Conservation (phyloP, 2,113 vertebrate genomes). For the Caretta caretta region DNA sequence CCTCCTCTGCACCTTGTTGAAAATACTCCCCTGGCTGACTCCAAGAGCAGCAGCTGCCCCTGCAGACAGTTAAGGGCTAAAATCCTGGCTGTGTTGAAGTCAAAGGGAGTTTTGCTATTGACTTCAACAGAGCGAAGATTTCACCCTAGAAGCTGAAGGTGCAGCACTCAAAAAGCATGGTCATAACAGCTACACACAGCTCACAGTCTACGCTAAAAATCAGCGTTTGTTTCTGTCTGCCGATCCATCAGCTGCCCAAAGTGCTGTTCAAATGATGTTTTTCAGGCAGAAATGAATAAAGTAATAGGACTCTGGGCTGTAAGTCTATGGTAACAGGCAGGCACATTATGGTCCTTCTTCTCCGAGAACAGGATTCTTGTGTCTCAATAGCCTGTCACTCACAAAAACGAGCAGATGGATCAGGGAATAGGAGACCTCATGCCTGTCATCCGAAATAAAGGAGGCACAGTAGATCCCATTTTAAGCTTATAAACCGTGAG, state of each 20-base stretch:
- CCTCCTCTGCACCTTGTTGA: neutral
- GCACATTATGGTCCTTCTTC: neutral
- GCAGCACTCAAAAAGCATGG: neutral
- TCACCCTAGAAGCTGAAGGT: neutral
- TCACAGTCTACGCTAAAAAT: neutral
- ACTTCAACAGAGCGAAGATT: neutral
- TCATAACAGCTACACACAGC: neutral
- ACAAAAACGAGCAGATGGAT: neutral
- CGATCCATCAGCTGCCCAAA: neutral
- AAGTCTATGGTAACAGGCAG: neutral
- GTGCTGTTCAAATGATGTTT: neutral
- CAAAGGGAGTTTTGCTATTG: neutral
- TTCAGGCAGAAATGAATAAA: neutral
- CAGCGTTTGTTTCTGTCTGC: neutral
- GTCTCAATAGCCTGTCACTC: neutral
- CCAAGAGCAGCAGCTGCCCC: neutral
- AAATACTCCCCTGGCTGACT: neutral
- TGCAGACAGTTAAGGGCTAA: neutral
- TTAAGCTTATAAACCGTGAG: neutral
- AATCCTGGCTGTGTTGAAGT: no score
- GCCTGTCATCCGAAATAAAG: neutral
- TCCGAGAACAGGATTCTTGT: no score
- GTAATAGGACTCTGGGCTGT: neutral
- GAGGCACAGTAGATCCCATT: neutral
- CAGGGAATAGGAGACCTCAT: neutral